phyloP scores from a whole-genome alignment of 2,113 vertebrate genomes.

The Mungos mungo region DNA sequence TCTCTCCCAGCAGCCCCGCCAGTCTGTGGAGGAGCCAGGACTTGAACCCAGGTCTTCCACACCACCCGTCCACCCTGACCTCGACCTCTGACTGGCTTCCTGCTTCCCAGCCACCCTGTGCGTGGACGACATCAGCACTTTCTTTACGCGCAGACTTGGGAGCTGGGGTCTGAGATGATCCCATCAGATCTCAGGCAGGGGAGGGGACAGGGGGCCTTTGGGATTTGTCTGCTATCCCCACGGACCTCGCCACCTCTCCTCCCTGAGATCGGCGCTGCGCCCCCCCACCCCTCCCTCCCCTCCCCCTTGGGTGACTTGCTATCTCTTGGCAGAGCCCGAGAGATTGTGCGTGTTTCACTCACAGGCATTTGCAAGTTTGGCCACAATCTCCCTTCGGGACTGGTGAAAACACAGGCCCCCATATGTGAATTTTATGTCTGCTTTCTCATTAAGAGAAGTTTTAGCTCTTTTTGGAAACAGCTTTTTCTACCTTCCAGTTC shows the following conservation, averaged over 20 bases:
- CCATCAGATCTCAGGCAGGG: not conserved
- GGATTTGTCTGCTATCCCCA: too few relatives aligned
- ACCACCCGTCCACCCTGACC: not conserved
- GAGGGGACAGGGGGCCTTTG: not conserved
- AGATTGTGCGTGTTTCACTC: not conserved
- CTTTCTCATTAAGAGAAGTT: not conserved
- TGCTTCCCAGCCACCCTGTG: too few relatives aligned
- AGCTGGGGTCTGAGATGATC: not conserved
- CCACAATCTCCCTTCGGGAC: not conserved
- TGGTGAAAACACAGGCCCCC: not conserved
- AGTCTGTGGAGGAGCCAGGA: not conserved
- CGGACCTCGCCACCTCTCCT: not conserved
- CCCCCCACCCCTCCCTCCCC: fast-evolving
- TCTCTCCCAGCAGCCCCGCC: not conserved
- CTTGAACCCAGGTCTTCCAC: not conserved
- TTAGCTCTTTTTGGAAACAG: not conserved
- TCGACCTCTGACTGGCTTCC: not conserved
- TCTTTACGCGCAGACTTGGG: not conserved
- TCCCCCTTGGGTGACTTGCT: fast-evolving
- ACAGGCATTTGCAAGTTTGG: not conserved
- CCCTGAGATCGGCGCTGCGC: too few relatives aligned
- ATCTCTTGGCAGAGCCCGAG: not conserved
- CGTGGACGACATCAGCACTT: fast-evolving
- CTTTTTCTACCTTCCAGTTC: not conserved
- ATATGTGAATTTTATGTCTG: not conserved